Percentiles rank a stretch among this genome's conserved stretches.
These are phyloP conservation scores for Ardeotis arabs DNA, from an alignment of 2,113 vertebrate species.

Conservation along the genomic window DNA sequence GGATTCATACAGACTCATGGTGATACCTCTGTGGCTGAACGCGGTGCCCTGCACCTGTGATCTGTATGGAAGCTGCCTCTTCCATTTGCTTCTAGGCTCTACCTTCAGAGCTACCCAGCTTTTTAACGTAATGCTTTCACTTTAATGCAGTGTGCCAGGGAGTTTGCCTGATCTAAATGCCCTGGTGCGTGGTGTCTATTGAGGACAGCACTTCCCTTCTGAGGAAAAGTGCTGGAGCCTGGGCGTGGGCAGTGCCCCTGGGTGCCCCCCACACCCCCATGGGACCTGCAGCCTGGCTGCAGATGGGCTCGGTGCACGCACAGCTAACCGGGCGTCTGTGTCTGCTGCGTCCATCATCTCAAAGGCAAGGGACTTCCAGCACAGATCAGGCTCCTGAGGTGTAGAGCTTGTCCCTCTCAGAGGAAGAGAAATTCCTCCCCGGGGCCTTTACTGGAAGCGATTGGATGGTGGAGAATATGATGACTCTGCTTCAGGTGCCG, in stretches of 20 bases:
- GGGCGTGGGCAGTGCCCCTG: background rate
- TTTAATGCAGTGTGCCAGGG: background rate
- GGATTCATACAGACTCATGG: background rate
- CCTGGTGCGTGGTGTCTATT: accelerated
- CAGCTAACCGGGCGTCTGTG: background rate
- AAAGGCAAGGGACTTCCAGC: accelerated
- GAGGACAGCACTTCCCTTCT: background rate
- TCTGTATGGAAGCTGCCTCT: background rate
- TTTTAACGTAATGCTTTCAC: background rate
- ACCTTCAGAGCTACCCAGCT: background rate
- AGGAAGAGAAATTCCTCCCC: background rate
- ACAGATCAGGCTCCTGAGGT: background rate
- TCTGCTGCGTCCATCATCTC: background rate
- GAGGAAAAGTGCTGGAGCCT: background rate
- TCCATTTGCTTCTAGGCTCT: background rate
- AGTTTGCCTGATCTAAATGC: background rate
- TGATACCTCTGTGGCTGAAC: background rate
- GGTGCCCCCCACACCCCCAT: accelerated
- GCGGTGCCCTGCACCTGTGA: background rate
- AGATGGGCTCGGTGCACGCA: background rate
- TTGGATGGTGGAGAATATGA: accelerated
- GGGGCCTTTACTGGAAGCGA: background rate
- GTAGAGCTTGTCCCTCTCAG: background rate
- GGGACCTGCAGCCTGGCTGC: background rate
- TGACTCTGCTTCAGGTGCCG: background rate